phyloP scores from a whole-genome alignment of 2,113 vertebrate genomes.

The Crocuta crocuta region DNA sequence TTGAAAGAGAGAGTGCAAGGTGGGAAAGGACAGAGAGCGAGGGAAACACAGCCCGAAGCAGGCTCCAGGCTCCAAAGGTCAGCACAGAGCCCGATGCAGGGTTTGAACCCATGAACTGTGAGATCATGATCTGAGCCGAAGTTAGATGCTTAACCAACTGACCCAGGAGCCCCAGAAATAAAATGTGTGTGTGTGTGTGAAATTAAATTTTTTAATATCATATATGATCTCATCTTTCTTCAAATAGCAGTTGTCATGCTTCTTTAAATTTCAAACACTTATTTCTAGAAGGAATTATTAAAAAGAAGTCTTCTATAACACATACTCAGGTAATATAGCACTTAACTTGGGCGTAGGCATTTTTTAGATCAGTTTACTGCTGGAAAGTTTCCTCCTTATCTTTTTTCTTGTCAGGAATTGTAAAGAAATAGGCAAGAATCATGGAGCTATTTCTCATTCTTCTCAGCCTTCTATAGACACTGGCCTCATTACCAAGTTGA shows the following conservation, averaged over 20 bases:
- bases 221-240: neutral
- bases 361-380: neutral
- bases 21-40: too few relatives aligned
- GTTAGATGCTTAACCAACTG: too few relatives aligned
- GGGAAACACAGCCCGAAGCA: too few relatives aligned
- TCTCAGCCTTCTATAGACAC: neutral
- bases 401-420: neutral
- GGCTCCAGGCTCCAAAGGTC: too few relatives aligned
- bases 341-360: neutral
- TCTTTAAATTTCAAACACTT: constrained; percentile 6
- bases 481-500: neutral
- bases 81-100: too few relatives aligned
- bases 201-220: neutral
- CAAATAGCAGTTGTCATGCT: neutral
- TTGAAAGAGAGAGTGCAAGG: too few relatives aligned
- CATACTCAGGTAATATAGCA: neutral
- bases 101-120: too few relatives aligned
- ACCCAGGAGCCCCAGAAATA: too few relatives aligned
- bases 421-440: neutral
- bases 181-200: neutral
- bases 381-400: neutral
- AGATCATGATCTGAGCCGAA: too few relatives aligned
- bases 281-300: constrained; percentile 1
- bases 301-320: neutral
- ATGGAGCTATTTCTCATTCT: neutral